Evolutionary conservation across 2,888 invertebrate genomes (phyloP).

Genomic region (Lepetodrilus schrolli): DNA sequence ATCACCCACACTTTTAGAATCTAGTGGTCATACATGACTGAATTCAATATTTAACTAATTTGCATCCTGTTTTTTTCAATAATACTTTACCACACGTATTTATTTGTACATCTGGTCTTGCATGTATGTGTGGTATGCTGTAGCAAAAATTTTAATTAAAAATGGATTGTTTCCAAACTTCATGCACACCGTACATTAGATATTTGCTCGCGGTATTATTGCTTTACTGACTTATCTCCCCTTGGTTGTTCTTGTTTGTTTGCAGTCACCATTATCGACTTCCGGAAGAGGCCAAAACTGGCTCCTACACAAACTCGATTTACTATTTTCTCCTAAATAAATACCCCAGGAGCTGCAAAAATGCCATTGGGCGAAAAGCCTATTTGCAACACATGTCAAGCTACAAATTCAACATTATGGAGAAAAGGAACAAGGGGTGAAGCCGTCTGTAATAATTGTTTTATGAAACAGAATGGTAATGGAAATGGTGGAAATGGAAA

Average conservation of each 20-base stretch:
- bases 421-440: constrained; percentile 84
- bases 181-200: too few relatives aligned
- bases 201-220: too few relatives aligned
- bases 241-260: neutral
- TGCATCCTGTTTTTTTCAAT: too few relatives aligned
- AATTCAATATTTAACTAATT: too few relatives aligned
- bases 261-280: neutral
- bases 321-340: neutral
- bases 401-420: constrained; percentile 80
- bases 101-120: too few relatives aligned
- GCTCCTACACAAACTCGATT: neutral
- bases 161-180: too few relatives aligned
- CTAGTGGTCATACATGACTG: too few relatives aligned
- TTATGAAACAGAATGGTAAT: constrained; percentile 74
- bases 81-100: too few relatives aligned
- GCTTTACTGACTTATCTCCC: neutral
- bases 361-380: constrained; percentile 71
- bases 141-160: too few relatives aligned
- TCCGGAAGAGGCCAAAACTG: neutral
- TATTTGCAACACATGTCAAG: constrained; percentile 61
- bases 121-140: too few relatives aligned
- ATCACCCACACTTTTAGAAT: too few relatives aligned
- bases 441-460: constrained; percentile 84
- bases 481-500: constrained; percentile 47
- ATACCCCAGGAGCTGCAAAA: neutral